phyloP scores from a whole-genome alignment of 2,888 invertebrate genomes.

The Caenorhabditis afra region DNA sequence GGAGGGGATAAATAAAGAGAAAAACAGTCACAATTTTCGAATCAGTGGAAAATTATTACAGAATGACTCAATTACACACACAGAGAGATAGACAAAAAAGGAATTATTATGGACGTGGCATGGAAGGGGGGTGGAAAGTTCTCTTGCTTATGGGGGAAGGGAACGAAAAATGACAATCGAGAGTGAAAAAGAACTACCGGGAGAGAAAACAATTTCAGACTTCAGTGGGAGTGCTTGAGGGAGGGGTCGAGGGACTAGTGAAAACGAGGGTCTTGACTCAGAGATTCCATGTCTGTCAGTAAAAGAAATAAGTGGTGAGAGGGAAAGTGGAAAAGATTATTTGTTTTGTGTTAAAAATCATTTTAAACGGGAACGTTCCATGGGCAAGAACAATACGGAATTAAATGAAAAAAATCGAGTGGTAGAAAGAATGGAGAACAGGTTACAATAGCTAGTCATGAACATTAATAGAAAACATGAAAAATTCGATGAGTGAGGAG shows the following conservation, averaged over 20 bases:
- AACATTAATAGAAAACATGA: slow-evolving; percentile 7
- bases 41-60: slow-evolving; percentile 32
- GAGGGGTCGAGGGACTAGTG: slow-evolving; percentile 4
- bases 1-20: neutral
- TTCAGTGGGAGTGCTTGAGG: slow-evolving; percentile 30
- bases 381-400: slow-evolving; percentile 53
- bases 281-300: slow-evolving; percentile 49
- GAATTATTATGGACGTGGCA: slow-evolving; percentile 32
- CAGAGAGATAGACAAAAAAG: slow-evolving; percentile 25
- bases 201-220: slow-evolving; percentile 46
- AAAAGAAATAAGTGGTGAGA: neutral
- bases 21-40: slow-evolving; percentile 17
- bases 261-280: slow-evolving; percentile 26
- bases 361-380: slow-evolving; percentile 29
- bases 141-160: slow-evolving; percentile 17
- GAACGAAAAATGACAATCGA: slow-evolving; percentile 2
- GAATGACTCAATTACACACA: slow-evolving; percentile 24
- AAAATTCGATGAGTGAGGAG: slow-evolving; percentile 47
- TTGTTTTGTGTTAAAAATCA: slow-evolving; percentile 13
- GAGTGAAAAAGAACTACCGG: slow-evolving; percentile 37
- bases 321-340: slow-evolving; percentile 14
- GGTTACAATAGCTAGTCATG: slow-evolving; percentile 33
- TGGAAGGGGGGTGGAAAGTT: slow-evolving; percentile 2
- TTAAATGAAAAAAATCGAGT: slow-evolving; percentile 5
- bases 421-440: no score